phyloP scores from a whole-genome alignment of 2,888 invertebrate species.

The Linhomoeus sp. region DNA sequence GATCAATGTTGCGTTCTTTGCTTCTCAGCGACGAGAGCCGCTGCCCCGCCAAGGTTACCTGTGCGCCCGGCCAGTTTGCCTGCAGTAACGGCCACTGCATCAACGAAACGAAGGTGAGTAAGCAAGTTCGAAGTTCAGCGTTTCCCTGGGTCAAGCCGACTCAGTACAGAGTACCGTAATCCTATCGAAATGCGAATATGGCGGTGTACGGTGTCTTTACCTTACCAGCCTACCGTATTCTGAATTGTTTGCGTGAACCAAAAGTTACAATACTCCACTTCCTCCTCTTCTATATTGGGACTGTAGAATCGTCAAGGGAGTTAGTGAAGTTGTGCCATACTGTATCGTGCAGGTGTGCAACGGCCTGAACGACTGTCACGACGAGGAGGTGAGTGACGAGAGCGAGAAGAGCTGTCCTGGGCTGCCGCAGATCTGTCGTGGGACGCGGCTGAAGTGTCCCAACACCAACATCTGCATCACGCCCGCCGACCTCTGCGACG shows the following conservation, averaged over 20 bases:
- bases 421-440: slow-evolving; percentile 23
- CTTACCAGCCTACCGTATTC: too few relatives aligned
- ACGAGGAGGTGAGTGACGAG: slow-evolving; percentile 36
- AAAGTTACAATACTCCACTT: too few relatives aligned
- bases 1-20: too few relatives aligned
- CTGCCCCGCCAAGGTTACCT: slow-evolving; percentile 38
- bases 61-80: slow-evolving; percentile 78
- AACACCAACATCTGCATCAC: slow-evolving; percentile 80
- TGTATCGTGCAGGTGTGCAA: slow-evolving; percentile 61
- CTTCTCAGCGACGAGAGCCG: slow-evolving; percentile 83
- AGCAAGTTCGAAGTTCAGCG: too few relatives aligned
- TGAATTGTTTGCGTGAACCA: too few relatives aligned
- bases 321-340: neutral
- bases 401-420: slow-evolving; percentile 66
- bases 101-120: slow-evolving; percentile 18
- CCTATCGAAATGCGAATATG: too few relatives aligned
- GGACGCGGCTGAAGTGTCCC: slow-evolving; percentile 42
- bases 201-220: too few relatives aligned
- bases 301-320: neutral
- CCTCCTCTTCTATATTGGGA: too few relatives aligned
- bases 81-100: slow-evolving; percentile 82
- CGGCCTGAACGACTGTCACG: slow-evolving; percentile 66
- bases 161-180: too few relatives aligned
- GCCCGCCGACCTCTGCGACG: slow-evolving; percentile 71
- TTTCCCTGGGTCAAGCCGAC: too few relatives aligned